Conservation (phyloP, 2,888 invertebrate genomes). For the Leptinotarsa juncta region DNA sequence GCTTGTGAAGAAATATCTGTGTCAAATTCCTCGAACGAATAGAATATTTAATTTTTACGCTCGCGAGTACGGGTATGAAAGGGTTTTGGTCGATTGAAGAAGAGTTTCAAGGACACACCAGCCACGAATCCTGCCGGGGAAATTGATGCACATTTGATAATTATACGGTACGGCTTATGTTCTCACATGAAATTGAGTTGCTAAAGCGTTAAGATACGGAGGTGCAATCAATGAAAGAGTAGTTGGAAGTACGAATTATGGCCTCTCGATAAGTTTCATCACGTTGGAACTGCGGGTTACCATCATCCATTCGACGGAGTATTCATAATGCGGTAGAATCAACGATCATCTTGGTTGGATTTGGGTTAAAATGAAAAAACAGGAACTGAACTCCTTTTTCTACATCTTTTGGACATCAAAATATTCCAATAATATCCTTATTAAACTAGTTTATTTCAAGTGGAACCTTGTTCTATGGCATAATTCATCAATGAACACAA, state of each 20-base stretch:
- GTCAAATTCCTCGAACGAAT: conserved; percentile 22
- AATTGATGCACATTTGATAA: conserved; percentile 40
- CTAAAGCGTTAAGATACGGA: conserved; percentile 26
- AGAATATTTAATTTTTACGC: conserved; percentile 24
- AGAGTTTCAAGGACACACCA: conserved; percentile 33
- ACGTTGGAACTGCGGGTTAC: not conserved
- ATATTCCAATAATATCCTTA: too few species aligned
- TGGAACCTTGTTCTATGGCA: not conserved
- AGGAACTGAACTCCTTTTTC: too few species aligned
- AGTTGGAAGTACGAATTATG: conserved; percentile 4
- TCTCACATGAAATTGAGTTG: conserved; percentile 38
- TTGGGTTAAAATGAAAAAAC: too few species aligned
- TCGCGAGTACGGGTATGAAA: conserved; percentile 22
- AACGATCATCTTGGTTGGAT: too few species aligned
- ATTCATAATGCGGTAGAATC: too few species aligned
- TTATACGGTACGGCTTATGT: conserved; percentile 34
- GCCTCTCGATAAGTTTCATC: not conserved
- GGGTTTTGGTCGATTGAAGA: conserved; percentile 34
- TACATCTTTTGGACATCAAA: too few species aligned
- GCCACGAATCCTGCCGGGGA: conserved; percentile 22
- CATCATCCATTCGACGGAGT: not conserved
- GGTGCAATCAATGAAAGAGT: conserved; percentile 13
- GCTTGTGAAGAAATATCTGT: conserved; percentile 28
- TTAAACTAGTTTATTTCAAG: not conserved
- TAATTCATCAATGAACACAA: not conserved